These are phyloP conservation scores for Aromia moschata DNA, from an alignment of 2,888 invertebrate species.

Conservation along the genomic window DNA sequence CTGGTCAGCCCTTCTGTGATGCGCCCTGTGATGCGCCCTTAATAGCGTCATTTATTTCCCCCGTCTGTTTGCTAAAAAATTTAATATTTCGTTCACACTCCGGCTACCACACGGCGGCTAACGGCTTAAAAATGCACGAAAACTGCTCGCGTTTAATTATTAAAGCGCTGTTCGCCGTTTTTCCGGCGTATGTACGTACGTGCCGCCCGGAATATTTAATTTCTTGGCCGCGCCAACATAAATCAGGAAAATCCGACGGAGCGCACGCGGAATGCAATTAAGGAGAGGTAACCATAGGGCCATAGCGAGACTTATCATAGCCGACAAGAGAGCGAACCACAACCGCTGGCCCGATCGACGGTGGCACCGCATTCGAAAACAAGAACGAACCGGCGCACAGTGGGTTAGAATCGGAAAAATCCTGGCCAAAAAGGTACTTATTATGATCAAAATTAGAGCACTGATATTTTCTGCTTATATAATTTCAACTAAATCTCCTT, in stretches of 20 bases:
- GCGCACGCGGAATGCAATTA: conserved; percentile 45
- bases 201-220: conserved; percentile 38
- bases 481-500: too few relatives aligned
- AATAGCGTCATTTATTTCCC: too few relatives aligned
- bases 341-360: too few relatives aligned
- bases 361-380: too few relatives aligned
- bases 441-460: too few relatives aligned
- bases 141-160: background rate
- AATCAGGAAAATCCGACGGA: conserved; percentile 42
- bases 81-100: background rate
- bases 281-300: conserved; percentile 42
- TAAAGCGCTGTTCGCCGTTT: conserved; percentile 4
- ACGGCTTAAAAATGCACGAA: background rate
- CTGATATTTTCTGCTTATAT: too few relatives aligned
- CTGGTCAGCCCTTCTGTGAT: too few relatives aligned
- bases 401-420: too few relatives aligned
- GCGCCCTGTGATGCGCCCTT: too few relatives aligned
- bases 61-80: too few relatives aligned
- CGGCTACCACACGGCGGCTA: background rate
- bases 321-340: conserved; percentile 38
- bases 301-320: conserved; percentile 42
- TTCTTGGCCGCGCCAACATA: conserved; percentile 42
- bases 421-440: too few relatives aligned
- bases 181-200: conserved; percentile 11
- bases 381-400: too few relatives aligned